These are phyloP conservation scores for Dendrolimus kikuchii DNA, from an alignment of 1,140 invertebrate genomes.

Conservation along the genomic window DNA sequence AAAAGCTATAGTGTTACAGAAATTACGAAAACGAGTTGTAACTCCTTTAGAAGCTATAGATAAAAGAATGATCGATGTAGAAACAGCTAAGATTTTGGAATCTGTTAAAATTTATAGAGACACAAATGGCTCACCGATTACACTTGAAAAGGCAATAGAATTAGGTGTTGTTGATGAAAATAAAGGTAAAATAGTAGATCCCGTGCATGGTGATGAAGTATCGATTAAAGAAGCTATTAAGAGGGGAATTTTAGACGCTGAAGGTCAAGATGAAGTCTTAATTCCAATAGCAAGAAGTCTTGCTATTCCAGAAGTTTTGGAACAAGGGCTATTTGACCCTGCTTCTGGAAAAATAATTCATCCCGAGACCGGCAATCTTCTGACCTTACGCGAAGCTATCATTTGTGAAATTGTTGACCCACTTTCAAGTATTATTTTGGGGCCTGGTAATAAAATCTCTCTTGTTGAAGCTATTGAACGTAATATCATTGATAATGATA, in stretches of 20 bases:
- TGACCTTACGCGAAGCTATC: slow-evolving; percentile 87
- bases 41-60: slow-evolving; percentile 81
- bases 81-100: slow-evolving; percentile 81
- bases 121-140: slow-evolving; percentile 75
- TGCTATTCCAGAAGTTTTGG: slow-evolving; percentile 85
- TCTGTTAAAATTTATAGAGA: slow-evolving; percentile 70
- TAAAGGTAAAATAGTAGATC: slow-evolving; percentile 86
- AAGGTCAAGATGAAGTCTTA: slow-evolving; percentile 82
- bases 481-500: slow-evolving; percentile 83
- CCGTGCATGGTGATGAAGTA: slow-evolving; percentile 83
- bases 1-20: slow-evolving; percentile 83
- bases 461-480: slow-evolving; percentile 85
- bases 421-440: slow-evolving; percentile 75
- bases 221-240: slow-evolving; percentile 89
- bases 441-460: slow-evolving; percentile 77
- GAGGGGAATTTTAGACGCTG: slow-evolving; percentile 86
- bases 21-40: slow-evolving; percentile 82
- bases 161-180: slow-evolving; percentile 82
- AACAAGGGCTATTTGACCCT: slow-evolving; percentile 88
- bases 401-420: slow-evolving; percentile 91
- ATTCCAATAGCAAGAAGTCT: slow-evolving; percentile 87
- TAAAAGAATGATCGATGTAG: slow-evolving; percentile 81
- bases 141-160: slow-evolving; percentile 83
- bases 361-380: slow-evolving; percentile 86
- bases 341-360: slow-evolving; percentile 87